Percentiles rank a stretch among this genome's conserved stretches.
Evolutionary conservation across 2,797 vertebrate genomes (phyloP).

Genomic region (Gymnopithys bicolor): DNA sequence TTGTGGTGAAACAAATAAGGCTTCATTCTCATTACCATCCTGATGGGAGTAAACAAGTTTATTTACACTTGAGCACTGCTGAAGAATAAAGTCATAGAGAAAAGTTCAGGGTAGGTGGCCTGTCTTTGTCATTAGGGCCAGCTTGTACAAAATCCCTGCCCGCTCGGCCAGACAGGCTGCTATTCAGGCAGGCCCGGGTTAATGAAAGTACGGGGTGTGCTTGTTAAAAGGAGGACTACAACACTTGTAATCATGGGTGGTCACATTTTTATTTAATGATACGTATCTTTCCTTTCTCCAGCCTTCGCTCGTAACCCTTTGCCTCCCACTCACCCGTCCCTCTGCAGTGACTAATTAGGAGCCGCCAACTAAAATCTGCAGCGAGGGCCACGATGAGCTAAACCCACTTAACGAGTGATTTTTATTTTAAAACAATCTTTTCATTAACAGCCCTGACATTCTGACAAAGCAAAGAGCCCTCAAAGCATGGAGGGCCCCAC

Average conservation of each 20-base stretch:
- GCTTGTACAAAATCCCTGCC: conserved; percentile 69
- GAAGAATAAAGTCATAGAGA: conserved; percentile 77
- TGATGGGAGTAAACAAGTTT: conserved; percentile 79
- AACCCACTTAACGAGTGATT: neutral
- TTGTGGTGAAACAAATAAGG: conserved; percentile 74
- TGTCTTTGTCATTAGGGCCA: conserved; percentile 61
- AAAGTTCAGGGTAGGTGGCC: conserved; percentile 77
- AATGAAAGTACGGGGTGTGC: conserved; percentile 69
- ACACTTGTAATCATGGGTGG: conserved; percentile 71
- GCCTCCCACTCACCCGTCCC: neutral
- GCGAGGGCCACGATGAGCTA: neutral
- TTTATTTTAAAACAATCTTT: neutral
- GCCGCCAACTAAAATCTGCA: neutral
- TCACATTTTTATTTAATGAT: conserved; percentile 78
- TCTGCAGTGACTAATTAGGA: neutral
- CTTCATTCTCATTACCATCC: conserved; percentile 78
- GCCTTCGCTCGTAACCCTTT: conserved; percentile 35
- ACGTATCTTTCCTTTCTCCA: conserved; percentile 41
- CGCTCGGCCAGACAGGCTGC: conserved; percentile 62
- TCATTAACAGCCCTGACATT: neutral
- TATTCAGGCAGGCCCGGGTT: conserved; percentile 71
- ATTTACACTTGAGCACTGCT: conserved; percentile 78
- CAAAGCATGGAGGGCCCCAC: conserved; percentile 9
- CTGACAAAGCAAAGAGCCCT: neutral
- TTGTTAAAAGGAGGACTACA: conserved; percentile 67